phyloP scores from a whole-genome alignment of 1,140 invertebrate genomes.

The Phortica variegata region DNA sequence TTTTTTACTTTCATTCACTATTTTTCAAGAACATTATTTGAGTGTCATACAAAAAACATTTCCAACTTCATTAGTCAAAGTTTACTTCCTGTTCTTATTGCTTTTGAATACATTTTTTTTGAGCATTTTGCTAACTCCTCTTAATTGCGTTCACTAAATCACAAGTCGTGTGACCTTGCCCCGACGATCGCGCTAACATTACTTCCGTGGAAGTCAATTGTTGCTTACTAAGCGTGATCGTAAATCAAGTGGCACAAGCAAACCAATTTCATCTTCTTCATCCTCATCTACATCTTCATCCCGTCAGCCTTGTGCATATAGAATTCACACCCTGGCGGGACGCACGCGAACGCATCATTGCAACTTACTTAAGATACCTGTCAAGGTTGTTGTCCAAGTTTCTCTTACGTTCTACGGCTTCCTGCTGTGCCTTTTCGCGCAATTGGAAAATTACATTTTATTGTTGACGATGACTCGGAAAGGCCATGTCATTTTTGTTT shows the following conservation, averaged over 20 bases:
- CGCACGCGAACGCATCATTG: slow-evolving; percentile 5
- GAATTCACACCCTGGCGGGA: slow-evolving; percentile 15
- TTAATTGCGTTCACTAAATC: slow-evolving; percentile 9
- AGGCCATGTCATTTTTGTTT: neutral
- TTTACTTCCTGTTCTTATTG: too few species aligned
- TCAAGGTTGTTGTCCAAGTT: neutral
- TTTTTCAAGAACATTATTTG: too few species aligned
- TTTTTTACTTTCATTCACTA: too few species aligned
- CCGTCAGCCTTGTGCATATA: too few species aligned
- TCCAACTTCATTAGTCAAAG: too few species aligned
- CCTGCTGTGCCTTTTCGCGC: slow-evolving; percentile 8
- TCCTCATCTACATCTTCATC: too few species aligned
- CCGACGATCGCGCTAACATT: slow-evolving; percentile 5
- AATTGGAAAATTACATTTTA: slow-evolving; percentile 22
- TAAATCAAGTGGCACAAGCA: slow-evolving; percentile 47
- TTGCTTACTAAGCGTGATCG: slow-evolving; percentile 23
- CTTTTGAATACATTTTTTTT: too few species aligned
- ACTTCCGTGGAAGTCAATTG: slow-evolving; percentile 42
- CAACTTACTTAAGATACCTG: too few species aligned
- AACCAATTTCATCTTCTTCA: too few species aligned
- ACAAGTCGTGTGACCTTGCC: slow-evolving; percentile 23
- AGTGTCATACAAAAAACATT: too few species aligned
- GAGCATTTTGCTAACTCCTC: too few species aligned
- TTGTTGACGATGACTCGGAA: too few species aligned
- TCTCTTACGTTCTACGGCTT: neutral